Evolutionary conservation across 2,888 invertebrate genomes (phyloP).

Genomic region (Rhimphoctona megacephalus): DNA sequence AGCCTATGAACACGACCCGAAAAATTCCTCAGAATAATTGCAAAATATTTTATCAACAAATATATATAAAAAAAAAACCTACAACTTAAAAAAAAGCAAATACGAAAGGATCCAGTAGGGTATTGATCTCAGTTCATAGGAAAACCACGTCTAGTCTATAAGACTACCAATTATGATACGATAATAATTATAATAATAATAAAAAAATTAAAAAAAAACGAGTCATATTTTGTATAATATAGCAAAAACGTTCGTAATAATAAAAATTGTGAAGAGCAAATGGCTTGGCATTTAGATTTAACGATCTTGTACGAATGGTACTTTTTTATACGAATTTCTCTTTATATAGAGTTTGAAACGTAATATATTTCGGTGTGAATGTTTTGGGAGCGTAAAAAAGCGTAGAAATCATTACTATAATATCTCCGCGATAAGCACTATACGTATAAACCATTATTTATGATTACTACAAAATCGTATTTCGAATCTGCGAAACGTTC

Average conservation of each 20-base stretch:
- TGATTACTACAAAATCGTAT: too few relatives aligned
- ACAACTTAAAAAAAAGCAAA: constrained; percentile 11
- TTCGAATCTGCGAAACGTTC: too few relatives aligned
- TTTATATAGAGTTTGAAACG: too few relatives aligned
- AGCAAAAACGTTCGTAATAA: neutral
- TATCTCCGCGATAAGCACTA: too few relatives aligned
- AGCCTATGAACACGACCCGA: constrained; percentile 67
- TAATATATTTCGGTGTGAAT: too few relatives aligned
- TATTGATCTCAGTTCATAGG: constrained; percentile 71
- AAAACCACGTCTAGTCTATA: constrained; percentile 54
- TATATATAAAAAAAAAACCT: constrained; percentile 1
- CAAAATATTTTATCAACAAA: constrained; percentile 21
- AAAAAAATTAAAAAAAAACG: neutral
- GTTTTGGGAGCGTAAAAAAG: too few relatives aligned
- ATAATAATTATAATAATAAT: neutral
- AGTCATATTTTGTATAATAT: neutral
- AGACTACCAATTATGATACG: constrained; percentile 6
- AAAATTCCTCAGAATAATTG: constrained; percentile 49
- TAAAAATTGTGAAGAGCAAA: too few relatives aligned
- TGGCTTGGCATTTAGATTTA: too few relatives aligned
- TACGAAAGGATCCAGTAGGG: constrained; percentile 61
- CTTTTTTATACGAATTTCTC: too few relatives aligned
- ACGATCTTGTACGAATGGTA: too few relatives aligned
- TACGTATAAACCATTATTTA: too few relatives aligned
- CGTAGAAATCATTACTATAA: too few relatives aligned